Evolutionary conservation across 2,888 invertebrate species (phyloP).

Genomic region (Kuschelorhynchus macadamiae): DNA sequence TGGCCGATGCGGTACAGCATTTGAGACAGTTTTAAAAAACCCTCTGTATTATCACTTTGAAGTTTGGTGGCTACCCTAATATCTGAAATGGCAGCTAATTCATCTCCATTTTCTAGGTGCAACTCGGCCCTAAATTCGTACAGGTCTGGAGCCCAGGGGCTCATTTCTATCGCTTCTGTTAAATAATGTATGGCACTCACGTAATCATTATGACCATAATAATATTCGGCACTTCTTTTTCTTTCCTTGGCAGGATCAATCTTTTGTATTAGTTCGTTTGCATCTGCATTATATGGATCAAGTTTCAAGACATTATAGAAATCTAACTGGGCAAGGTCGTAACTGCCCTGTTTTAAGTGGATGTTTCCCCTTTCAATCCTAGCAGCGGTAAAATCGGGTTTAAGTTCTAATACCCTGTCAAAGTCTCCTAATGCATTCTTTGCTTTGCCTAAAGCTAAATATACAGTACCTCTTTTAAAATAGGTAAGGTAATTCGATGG

Average conservation of each 20-base stretch:
- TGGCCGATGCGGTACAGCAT: conserved; percentile 91
- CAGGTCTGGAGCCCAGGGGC: conserved; percentile 90
- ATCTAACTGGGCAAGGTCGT: conserved; percentile 86
- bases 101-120: conserved; percentile 83
- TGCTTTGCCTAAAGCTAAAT: conserved; percentile 95
- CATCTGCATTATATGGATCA: conserved; percentile 86
- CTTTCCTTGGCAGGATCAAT: conserved; percentile 77
- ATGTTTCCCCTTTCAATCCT: conserved; percentile 84
- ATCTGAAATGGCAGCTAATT: conserved; percentile 90
- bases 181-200: conserved; percentile 76
- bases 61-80: conserved; percentile 91
- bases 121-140: conserved; percentile 90
- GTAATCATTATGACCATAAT: conserved; percentile 73
- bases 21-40: conserved; percentile 85
- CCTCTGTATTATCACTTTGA: conserved; percentile 91
- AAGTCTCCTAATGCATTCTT: conserved; percentile 96
- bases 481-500: conserved; percentile 96
- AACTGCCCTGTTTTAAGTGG: conserved; percentile 89
- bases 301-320: conserved; percentile 80
- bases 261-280: conserved; percentile 77
- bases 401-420: conserved; percentile 91
- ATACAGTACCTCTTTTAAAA: conserved; percentile 96
- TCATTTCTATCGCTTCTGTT: conserved; percentile 80
- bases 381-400: conserved; percentile 95
- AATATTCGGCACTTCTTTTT: conserved; percentile 76